phyloP scores from a whole-genome alignment of 1,140 invertebrate genomes.

The Danaus melanippus region DNA sequence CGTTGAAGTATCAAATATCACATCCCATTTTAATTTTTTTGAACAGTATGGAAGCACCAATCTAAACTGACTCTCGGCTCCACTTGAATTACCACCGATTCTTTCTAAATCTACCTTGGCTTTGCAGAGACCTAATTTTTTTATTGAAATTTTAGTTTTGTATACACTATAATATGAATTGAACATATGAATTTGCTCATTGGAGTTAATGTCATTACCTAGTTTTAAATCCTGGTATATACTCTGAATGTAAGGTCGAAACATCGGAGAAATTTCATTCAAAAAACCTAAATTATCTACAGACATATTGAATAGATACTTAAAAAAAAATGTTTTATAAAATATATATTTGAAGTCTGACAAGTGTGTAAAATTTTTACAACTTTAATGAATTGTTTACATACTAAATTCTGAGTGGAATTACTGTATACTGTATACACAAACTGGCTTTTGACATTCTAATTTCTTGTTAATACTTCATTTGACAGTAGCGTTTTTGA shows the following conservation, averaged over 20 bases:
- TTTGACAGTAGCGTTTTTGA: no score
- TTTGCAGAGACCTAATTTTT: slow-evolving; percentile 54
- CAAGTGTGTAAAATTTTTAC: no score
- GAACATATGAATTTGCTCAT: slow-evolving; percentile 1
- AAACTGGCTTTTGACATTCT: no score
- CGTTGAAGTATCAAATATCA: slow-evolving; percentile 54
- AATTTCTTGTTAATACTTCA: no score
- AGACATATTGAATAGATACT: slow-evolving; percentile 12
- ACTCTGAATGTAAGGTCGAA: slow-evolving; percentile 56
- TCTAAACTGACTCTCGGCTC: slow-evolving; percentile 48
- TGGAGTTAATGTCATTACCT: slow-evolving; percentile 29
- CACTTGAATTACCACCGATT: slow-evolving; percentile 34
- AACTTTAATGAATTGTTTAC: no score
- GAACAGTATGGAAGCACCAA: slow-evolving; percentile 62
- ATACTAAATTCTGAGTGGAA: no score
- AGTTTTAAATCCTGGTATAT: slow-evolving; percentile 56
- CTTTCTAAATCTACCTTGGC: slow-evolving; percentile 58
- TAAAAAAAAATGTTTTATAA: background rate
- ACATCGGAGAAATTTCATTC: slow-evolving; percentile 47
- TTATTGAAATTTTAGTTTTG: slow-evolving; percentile 9
- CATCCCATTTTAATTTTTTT: slow-evolving; percentile 64
- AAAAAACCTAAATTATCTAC: slow-evolving; percentile 41
- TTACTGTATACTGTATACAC: no score
- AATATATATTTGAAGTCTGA: no score
- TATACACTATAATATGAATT: slow-evolving; percentile 2